Evolutionary conservation across 2,113 vertebrate species (phyloP).

Genomic region (Mustelus asterias): DNA sequence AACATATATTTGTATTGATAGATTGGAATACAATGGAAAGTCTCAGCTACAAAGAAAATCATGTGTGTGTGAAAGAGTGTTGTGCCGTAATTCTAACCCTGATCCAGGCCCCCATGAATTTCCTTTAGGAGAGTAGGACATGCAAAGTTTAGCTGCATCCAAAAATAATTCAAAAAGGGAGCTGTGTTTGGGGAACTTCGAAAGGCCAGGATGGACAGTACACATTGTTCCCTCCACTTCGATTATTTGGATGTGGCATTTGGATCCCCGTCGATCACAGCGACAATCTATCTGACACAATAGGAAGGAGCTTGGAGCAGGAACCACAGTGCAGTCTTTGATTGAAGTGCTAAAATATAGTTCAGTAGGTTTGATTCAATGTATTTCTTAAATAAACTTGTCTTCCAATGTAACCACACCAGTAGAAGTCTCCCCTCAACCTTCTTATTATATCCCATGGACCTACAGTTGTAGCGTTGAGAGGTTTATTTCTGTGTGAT

Average conservation of each 20-base stretch:
- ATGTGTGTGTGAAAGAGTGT: background rate
- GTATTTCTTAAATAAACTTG: background rate
- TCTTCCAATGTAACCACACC: background rate
- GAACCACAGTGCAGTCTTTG: background rate
- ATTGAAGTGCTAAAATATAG: background rate
- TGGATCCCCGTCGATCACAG: background rate
- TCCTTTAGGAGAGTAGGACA: background rate
- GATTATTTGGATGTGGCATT: background rate
- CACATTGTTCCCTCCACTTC: background rate
- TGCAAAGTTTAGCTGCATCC: background rate
- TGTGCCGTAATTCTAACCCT: background rate
- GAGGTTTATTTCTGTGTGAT: background rate
- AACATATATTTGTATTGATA: background rate
- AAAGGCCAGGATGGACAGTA: background rate
- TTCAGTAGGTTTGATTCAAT: background rate
- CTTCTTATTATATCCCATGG: background rate
- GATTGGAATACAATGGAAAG: background rate
- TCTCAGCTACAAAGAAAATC: background rate
- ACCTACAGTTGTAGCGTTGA: background rate
- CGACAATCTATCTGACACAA: background rate
- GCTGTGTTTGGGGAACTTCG: background rate
- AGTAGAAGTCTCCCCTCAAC: background rate
- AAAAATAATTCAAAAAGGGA: background rate
- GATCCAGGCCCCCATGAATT: background rate
- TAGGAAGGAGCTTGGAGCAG: background rate